These are phyloP conservation scores for Muntiacus reevesi DNA, from an alignment of 2,113 vertebrate genomes.

Conservation along the genomic window DNA sequence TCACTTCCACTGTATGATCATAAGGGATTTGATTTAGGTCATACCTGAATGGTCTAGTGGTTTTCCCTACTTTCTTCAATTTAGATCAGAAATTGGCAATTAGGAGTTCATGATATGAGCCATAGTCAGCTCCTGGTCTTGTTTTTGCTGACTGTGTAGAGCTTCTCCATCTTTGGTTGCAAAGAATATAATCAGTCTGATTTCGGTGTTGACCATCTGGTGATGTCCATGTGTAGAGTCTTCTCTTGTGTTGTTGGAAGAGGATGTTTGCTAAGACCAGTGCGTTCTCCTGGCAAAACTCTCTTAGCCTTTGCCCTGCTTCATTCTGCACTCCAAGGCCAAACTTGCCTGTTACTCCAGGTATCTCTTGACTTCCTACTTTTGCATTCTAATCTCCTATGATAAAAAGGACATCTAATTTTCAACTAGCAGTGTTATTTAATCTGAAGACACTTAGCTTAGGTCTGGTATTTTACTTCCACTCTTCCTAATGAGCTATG, in stretches of 20 bases:
- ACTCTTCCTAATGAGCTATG: neutral
- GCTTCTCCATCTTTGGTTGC: neutral
- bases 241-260: neutral
- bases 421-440: constrained; percentile 2
- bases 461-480: constrained; percentile 40
- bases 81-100: neutral
- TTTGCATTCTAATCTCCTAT: neutral
- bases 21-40: neutral
- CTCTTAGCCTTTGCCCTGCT: neutral
- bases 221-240: neutral
- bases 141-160: neutral
- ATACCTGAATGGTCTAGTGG: neutral
- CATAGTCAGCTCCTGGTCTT: neutral
- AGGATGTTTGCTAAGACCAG: neutral
- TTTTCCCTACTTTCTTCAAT: neutral
- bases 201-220: neutral
- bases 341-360: neutral
- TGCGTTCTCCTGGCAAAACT: neutral
- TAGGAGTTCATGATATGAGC: neutral
- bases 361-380: neutral
- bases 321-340: neutral
- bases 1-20: neutral
- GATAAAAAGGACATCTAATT: neutral
- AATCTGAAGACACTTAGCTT: neutral
- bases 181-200: neutral